phyloP scores from a whole-genome alignment of 1,140 invertebrate genomes.

The Tribolium castaneum region DNA sequence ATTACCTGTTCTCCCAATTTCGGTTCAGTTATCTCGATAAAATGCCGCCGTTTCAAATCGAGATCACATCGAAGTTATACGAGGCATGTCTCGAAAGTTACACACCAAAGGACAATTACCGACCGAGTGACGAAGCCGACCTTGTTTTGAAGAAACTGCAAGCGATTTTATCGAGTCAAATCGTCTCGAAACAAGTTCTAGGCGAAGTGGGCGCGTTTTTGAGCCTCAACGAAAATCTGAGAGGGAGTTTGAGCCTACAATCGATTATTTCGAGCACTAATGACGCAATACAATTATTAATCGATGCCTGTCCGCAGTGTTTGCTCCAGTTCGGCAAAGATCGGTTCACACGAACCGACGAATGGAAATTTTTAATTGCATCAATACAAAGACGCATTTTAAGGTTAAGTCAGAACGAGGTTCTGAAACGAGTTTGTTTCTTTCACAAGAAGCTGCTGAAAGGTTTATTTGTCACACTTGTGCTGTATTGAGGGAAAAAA shows the following conservation, averaged over 20 bases:
- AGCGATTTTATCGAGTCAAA: slow-evolving; percentile 60
- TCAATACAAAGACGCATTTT: slow-evolving; percentile 65
- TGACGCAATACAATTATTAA: slow-evolving; percentile 62
- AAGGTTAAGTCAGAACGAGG: slow-evolving; percentile 58
- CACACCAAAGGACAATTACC: slow-evolving; percentile 3
- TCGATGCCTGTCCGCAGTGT: slow-evolving; percentile 69
- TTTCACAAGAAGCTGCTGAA: slow-evolving; percentile 66
- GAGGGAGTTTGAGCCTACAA: slow-evolving; percentile 58
- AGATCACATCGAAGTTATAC: slow-evolving; percentile 58
- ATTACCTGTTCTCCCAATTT: slow-evolving; percentile 65
- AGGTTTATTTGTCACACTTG: slow-evolving; percentile 60
- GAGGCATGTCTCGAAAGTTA: slow-evolving; percentile 56
- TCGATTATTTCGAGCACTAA: slow-evolving; percentile 56
- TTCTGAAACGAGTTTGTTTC: slow-evolving; percentile 63
- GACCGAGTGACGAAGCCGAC: slow-evolving; percentile 56
- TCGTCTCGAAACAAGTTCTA: slow-evolving; percentile 58
- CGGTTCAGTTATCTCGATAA: slow-evolving; percentile 66
- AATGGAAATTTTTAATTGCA: slow-evolving; percentile 68
- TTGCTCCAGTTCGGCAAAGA: slow-evolving; percentile 70
- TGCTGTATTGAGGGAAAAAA: background rate
- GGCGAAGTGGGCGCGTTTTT: slow-evolving; percentile 58
- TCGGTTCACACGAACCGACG: slow-evolving; percentile 66
- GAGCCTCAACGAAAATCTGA: slow-evolving; percentile 56
- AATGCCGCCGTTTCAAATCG: slow-evolving; percentile 65
- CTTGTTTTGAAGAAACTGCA: slow-evolving; percentile 60